Percentiles rank a stretch among this genome's conserved stretches.
Conservation (phyloP, 2,888 invertebrate species). For the Prosapia bicincta region DNA sequence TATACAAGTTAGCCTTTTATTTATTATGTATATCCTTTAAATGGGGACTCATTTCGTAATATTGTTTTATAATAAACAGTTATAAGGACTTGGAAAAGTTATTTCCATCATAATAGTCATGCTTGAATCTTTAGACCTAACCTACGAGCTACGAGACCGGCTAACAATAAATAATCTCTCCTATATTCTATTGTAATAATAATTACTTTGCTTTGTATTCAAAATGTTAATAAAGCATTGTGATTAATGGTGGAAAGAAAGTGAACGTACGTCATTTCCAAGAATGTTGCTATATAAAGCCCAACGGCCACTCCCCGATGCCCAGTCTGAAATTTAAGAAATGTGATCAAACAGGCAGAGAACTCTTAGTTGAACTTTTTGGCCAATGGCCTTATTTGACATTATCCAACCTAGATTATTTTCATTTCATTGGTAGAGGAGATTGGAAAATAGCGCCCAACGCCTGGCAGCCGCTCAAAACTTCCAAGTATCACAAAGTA, state of each 20-base stretch:
- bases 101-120: too few relatives aligned
- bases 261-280: neutral
- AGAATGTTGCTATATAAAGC: neutral
- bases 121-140: too few relatives aligned
- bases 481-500: slow-evolving; percentile 14
- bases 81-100: too few relatives aligned
- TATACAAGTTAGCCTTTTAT: too few relatives aligned
- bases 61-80: too few relatives aligned
- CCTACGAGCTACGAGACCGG: neutral
- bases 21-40: too few relatives aligned
- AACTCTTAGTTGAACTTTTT: neutral
- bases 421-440: neutral
- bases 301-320: neutral
- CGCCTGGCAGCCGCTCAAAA: slow-evolving; percentile 13
- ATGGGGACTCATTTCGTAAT: too few relatives aligned
- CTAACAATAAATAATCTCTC: neutral
- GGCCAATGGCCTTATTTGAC: slow-evolving; percentile 25
- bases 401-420: slow-evolving; percentile 9
- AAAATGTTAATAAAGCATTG: slow-evolving; percentile 2
- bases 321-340: neutral
- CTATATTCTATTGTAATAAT: neutral
- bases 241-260: neutral
- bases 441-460: slow-evolving; percentile 17
- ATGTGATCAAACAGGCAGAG: neutral
- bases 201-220: slow-evolving; percentile 2